Conservation (phyloP, 1,140 invertebrate genomes). For the Brachionus koreanus region DNA sequence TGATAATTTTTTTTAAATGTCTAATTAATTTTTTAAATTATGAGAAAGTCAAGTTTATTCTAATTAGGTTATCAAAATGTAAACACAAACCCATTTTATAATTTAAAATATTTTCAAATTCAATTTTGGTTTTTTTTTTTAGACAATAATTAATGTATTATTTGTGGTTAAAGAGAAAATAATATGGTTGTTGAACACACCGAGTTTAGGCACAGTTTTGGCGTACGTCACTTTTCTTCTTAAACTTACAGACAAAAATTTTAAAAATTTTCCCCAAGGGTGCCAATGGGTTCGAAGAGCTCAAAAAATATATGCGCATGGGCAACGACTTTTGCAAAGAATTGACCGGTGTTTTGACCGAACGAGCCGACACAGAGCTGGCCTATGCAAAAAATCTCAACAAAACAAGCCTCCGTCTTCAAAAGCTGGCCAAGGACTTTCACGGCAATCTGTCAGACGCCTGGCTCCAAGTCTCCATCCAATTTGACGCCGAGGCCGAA, state of each 20-base stretch:
- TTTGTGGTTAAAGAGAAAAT: background rate
- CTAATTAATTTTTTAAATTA: no score
- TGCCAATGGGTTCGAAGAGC: constrained; percentile 84
- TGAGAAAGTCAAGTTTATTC: background rate
- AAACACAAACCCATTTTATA: background rate
- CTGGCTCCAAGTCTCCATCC: background rate
- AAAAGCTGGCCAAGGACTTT: constrained; percentile 65
- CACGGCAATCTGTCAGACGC: constrained; percentile 8
- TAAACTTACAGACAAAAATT: background rate
- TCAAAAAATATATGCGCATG: constrained; percentile 82
- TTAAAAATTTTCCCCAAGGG: constrained; percentile 64
- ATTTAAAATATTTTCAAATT: background rate
- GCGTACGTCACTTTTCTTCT: background rate
- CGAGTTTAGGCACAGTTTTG: background rate
- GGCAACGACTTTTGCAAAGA: constrained; percentile 90
- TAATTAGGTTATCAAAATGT: background rate
- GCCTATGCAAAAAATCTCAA: constrained; percentile 81
- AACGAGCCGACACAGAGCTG: constrained; percentile 82
- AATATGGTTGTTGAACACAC: background rate
- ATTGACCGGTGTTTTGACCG: constrained; percentile 76
- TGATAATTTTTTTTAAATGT: no score
- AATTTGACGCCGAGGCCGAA: constrained; percentile 13
- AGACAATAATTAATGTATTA: background rate
- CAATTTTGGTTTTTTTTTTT: no score
- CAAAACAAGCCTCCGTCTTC: constrained; percentile 77